Evolutionary conservation across 2,113 vertebrate genomes (phyloP).

Genomic region (Ammospiza caudacuta): DNA sequence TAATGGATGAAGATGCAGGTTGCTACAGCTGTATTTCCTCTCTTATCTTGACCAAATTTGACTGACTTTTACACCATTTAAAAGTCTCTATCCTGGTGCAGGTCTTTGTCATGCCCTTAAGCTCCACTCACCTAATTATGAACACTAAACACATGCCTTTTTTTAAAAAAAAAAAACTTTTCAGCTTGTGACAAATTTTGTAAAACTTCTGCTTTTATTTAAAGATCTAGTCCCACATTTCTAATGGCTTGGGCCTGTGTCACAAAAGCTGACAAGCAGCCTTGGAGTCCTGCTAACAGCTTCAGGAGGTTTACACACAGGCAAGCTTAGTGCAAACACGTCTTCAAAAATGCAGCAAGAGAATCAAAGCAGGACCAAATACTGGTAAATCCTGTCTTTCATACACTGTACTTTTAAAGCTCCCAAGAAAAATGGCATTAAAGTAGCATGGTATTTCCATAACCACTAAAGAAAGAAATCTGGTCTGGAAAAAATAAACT

Average conservation of each 20-base stretch:
- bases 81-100: neutral
- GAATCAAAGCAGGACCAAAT: neutral
- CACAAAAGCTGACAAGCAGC: neutral
- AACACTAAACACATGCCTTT: neutral
- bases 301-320: neutral
- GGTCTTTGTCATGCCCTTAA: neutral
- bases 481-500: neutral
- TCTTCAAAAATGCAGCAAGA: neutral
- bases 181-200: neutral
- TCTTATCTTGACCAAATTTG: neutral
- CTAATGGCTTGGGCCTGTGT: neutral
- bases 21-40: neutral
- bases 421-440: neutral
- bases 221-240: neutral
- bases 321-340: neutral
- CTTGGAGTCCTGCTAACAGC: neutral
- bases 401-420: neutral
- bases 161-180: neutral
- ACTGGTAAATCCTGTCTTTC: neutral
- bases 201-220: neutral
- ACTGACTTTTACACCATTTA: neutral
- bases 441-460: neutral
- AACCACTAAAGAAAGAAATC: neutral
- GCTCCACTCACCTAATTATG: neutral
- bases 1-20: neutral